Evolutionary conservation across 2,888 invertebrate species (phyloP).

Genomic region (Epicampocera succincta): DNA sequence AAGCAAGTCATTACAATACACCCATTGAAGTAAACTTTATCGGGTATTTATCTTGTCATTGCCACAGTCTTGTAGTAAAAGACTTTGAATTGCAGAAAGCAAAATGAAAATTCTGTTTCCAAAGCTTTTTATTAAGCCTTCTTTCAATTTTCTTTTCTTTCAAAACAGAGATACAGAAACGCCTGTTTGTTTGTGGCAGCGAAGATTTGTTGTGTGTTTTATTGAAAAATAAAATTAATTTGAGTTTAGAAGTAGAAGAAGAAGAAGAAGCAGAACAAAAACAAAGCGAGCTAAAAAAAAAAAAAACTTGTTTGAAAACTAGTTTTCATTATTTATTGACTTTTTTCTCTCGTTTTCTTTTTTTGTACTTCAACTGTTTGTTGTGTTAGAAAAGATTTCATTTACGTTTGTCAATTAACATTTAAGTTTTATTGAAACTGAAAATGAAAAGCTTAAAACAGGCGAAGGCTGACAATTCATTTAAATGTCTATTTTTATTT

Average conservation of each 20-base stretch:
- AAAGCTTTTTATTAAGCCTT: too few species aligned
- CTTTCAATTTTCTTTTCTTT: neutral
- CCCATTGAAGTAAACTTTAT: too few species aligned
- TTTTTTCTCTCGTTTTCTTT: neutral
- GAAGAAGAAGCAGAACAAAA: neutral
- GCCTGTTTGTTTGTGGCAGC: neutral
- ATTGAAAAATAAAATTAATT: slow-evolving; percentile 19
- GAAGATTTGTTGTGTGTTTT: neutral
- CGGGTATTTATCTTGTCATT: too few species aligned
- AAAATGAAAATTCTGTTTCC: too few species aligned
- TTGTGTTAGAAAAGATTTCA: slow-evolving; percentile 11
- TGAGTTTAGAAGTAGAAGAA: neutral
- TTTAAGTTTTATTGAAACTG: slow-evolving; percentile 1
- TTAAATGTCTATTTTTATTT: too few species aligned
- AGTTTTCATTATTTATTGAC: slow-evolving; percentile 21
- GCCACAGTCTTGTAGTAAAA: too few species aligned
- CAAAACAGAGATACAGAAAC: neutral
- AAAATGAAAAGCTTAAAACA: slow-evolving; percentile 20
- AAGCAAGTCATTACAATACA: too few species aligned
- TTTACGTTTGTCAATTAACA: slow-evolving; percentile 3
- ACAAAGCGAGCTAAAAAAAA: neutral
- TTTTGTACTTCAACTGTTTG: neutral
- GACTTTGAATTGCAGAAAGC: too few species aligned
- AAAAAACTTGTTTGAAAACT: slow-evolving; percentile 12
- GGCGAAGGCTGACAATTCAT: neutral